Evolutionary conservation across 2,888 invertebrate species (phyloP), one percentile per base, ranked within the genome.

Genomic region (Chymomyza fuscimana): DNA sequence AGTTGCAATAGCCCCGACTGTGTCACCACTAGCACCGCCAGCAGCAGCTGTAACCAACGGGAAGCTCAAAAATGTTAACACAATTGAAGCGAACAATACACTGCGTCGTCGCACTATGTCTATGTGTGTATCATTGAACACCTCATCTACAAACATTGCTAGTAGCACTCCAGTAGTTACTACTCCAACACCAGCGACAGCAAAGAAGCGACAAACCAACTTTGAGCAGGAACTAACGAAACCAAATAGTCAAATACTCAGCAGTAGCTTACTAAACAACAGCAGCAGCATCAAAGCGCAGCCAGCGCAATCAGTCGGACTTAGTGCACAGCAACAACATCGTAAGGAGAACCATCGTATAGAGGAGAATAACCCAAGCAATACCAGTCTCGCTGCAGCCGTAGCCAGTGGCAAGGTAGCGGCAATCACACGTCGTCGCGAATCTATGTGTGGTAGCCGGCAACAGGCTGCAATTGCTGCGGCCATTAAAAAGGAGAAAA

Each of bases 121-220:
- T 22, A 85, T 86, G 81, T 85, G 87, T 6, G 75, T 76, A 0
- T 60, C 84, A 4, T 70, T 58, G 25, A 15, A 78, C 3, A 69
- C 66, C 12, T 69, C 74, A 9, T 68, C 73, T 0, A n/a, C 63
- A 32, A 63, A 62, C 50, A 40, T 16, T 19, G 25, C 5, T n/a
- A 52, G 9, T 4, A n/a, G 29, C 7, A 32, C 67, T 7, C 52
- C 67, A 12, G 9, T 64, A 1, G 73, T 71, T 89, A 25, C 75
- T 29, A 66, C 80, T 5, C 68, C 77, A 5, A 66, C 77, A 4
- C 29, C 63, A 22, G 46, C 72, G 5, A 50, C 74, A 5, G 69
- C 81, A 0, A 91, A 91, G 65, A 91, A 91, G 71, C 52, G 93
- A 85, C 69, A 94, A 92, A 86, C 93, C 88, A 73, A 93, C 92